phyloP scores from a whole-genome alignment of 2,113 vertebrate species.

The Furnarius figulus region DNA sequence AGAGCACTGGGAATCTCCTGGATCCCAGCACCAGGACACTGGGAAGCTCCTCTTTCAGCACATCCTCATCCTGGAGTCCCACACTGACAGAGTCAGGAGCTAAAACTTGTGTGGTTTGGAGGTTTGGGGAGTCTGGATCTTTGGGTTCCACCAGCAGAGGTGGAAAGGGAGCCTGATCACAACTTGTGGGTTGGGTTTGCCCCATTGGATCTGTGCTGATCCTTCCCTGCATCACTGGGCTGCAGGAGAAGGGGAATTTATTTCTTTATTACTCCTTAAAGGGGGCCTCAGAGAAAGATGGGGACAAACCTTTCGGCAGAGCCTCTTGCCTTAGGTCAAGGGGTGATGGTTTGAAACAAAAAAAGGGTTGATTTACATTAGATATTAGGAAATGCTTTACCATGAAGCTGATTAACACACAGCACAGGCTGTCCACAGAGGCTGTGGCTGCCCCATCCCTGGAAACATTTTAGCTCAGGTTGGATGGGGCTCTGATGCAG shows the following conservation, averaged over 20 bases:
- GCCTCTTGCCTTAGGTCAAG: not conserved
- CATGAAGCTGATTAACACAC: not conserved
- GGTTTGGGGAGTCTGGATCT: not conserved
- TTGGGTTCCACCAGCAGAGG: not conserved
- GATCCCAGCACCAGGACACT: not conserved
- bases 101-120: fast-evolving
- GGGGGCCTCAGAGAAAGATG: not conserved
- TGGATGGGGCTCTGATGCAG: not conserved
- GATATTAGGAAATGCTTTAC: not conserved
- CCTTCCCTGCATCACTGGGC: not conserved
- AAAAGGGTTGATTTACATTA: not conserved
- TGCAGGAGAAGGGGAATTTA: not conserved
- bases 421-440: not conserved
- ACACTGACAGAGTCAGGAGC: not conserved
- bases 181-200: not conserved
- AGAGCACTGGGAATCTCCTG: not conserved
- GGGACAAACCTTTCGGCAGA: not conserved
- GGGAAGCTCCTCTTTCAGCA: not conserved
- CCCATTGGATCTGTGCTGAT: not conserved
- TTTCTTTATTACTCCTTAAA: not conserved
- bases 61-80: not conserved
- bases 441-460: not conserved
- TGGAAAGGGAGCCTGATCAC: not conserved
- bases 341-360: not conserved
- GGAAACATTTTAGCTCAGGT: not conserved